Evolutionary conservation across 2,797 vertebrate genomes (phyloP).

Genomic region (Myioborus melanocephalus): DNA sequence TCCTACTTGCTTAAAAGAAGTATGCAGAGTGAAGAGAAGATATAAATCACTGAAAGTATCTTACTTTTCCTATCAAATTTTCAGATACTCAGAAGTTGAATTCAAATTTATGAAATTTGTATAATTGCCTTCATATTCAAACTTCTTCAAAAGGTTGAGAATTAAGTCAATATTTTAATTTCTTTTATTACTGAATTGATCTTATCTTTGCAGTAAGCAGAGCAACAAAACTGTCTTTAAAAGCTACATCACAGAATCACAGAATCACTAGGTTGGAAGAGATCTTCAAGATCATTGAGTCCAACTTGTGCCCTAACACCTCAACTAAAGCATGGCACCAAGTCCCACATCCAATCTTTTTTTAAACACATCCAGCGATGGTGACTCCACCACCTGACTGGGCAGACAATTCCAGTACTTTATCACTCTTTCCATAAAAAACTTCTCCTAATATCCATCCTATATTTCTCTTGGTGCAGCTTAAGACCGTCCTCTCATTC

Average conservation of each 20-base stretch:
- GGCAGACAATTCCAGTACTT: neutral
- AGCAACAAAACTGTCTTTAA: neutral
- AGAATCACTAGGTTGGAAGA: neutral
- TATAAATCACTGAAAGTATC: neutral
- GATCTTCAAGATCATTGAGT: neutral
- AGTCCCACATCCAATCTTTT: neutral
- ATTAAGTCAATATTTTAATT: neutral
- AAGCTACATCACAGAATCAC: neutral
- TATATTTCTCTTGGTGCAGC: neutral
- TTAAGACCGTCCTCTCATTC: neutral
- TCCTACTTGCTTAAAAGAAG: neutral
- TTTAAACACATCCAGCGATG: too few species aligned
- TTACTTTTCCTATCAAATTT: neutral
- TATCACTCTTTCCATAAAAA: neutral
- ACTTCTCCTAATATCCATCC: neutral
- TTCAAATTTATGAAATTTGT: neutral
- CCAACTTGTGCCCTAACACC: too few species aligned
- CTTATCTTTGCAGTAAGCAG: neutral
- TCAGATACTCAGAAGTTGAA: neutral
- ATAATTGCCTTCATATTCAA: neutral
- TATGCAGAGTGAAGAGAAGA: neutral
- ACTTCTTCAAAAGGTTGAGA: neutral
- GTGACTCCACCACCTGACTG: accelerated
- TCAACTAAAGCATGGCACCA: accelerated
- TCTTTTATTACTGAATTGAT: neutral